These are phyloP conservation scores for Agrypnus murinus DNA, from an alignment of 2,888 invertebrate genomes.

Conservation along the genomic window DNA sequence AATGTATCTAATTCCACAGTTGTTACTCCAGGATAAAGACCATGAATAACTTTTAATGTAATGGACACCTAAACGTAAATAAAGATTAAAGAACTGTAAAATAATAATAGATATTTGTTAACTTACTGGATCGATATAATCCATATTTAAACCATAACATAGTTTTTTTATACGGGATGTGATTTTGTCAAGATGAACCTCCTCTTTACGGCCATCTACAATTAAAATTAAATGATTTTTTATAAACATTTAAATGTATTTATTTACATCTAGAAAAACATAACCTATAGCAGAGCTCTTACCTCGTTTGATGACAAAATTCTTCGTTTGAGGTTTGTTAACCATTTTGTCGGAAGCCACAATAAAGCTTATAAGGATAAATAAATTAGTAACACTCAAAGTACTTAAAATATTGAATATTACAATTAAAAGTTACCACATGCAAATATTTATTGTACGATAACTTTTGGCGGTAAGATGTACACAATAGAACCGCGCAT, in stretches of 20 bases:
- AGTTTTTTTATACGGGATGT: slow-evolving; percentile 96
- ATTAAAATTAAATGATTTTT: slow-evolving; percentile 4
- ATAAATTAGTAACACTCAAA: no score
- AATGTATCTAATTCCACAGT: slow-evolving; percentile 98
- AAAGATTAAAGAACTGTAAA: not conserved
- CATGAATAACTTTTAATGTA: slow-evolving; percentile 94
- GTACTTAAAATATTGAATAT: no score
- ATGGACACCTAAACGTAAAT: slow-evolving; percentile 78
- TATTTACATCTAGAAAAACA: not conserved
- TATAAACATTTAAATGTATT: not conserved
- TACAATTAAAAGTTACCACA: no score
- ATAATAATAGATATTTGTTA: not conserved
- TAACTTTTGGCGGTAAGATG: no score
- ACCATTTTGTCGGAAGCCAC: slow-evolving; percentile 70
- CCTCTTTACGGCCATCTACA: slow-evolving; percentile 91
- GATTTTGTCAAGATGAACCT: slow-evolving; percentile 98
- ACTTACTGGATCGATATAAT: slow-evolving; percentile 96
- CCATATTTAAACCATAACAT: slow-evolving; percentile 96
- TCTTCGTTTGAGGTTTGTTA: slow-evolving; percentile 70
- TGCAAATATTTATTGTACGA: no score
- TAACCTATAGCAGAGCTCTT: slow-evolving; percentile 56
- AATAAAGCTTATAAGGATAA: no score
- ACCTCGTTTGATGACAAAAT: slow-evolving; percentile 74
- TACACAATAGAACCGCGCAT: no score
- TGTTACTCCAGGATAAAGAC: slow-evolving; percentile 96